Evolutionary conservation across 2,113 vertebrate species (phyloP), one percentile per base, ranked within the genome.

Genomic region (Oxyura jamaicensis): DNA sequence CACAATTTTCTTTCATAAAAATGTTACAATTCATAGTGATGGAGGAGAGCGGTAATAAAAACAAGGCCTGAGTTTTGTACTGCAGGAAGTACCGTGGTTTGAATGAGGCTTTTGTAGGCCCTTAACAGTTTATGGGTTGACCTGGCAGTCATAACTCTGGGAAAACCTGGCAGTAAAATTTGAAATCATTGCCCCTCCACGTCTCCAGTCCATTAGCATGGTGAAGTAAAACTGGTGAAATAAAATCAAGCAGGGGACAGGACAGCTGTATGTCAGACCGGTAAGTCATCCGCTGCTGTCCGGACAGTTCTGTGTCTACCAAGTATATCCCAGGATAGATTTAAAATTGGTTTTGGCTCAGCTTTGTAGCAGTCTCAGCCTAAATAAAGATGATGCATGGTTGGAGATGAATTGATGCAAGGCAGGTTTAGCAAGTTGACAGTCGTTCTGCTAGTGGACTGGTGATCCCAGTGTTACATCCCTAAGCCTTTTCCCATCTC

Each of bases 121-220:
- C 66, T 91, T 94, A 91, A 68, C 50, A 36, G 75, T 91, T 91
- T 86, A 91, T 59, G 44, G 75, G 67, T 86, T 94, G 91, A 81
- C 88, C 74, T 76, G 79, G 59, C 79, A 60, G 42, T 72, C 75
- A 35, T 79, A 88, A 89, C 55, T 92, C 77, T 62, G 59, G 66
- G 36, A 88, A 80, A 86, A 71, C 65, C 23, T 69, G 62, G 39
- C 93, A 91, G 76, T 94, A 68, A 92, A 93, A 68, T 72, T 79
- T 76, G 39, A 93, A 91, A 82, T 95, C 66, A 14, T 79, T 44
- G 39, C 39, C 33, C 50, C 58, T 62, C 91, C 13, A 0, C 15
- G 41, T 79, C 48, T 81, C 65, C 88, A 83, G 69, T 71, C 69
- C 72, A 17, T 75, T 88, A 86, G 85, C 60, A 31, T 17, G 23